Evolutionary conservation across 2,888 invertebrate genomes (phyloP).

Genomic region (Poecilus cupreus): DNA sequence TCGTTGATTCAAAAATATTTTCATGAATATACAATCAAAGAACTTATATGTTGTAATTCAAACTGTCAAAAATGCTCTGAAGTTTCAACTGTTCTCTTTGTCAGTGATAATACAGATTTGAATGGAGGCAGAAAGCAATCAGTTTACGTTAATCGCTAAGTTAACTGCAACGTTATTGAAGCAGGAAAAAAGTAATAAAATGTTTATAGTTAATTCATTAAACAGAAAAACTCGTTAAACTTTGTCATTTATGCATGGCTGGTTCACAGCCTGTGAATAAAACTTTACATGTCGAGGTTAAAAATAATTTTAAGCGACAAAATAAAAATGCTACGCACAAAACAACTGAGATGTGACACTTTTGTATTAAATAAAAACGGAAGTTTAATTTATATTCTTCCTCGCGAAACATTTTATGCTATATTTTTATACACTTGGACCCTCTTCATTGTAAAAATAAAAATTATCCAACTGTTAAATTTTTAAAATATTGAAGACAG

Average conservation of each 20-base stretch:
- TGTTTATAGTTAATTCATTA: slow-evolving; percentile 52
- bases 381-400: slow-evolving; percentile 28
- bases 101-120: background rate
- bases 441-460: background rate
- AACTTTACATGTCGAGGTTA: slow-evolving; percentile 6
- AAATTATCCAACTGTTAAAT: background rate
- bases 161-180: slow-evolving; percentile 23
- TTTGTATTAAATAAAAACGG: slow-evolving; percentile 19
- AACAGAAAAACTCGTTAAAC: slow-evolving; percentile 47
- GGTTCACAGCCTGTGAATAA: background rate
- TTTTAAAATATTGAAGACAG: background rate
- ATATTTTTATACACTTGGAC: too few species aligned
- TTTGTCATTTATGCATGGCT: slow-evolving; percentile 34
- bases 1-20: slow-evolving; percentile 3
- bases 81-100: background rate
- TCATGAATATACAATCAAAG: background rate
- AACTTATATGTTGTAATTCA: background rate
- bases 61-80: background rate
- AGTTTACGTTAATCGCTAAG: slow-evolving; percentile 8
- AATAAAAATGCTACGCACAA: slow-evolving; percentile 5
- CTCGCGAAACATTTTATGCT: background rate
- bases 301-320: slow-evolving; percentile 6
- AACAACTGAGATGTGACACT: slow-evolving; percentile 20
- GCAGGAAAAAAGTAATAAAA: slow-evolving; percentile 50
- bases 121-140: background rate